phyloP scores from a whole-genome alignment of 2,113 vertebrate genomes.

The Accipiter cooperii region DNA sequence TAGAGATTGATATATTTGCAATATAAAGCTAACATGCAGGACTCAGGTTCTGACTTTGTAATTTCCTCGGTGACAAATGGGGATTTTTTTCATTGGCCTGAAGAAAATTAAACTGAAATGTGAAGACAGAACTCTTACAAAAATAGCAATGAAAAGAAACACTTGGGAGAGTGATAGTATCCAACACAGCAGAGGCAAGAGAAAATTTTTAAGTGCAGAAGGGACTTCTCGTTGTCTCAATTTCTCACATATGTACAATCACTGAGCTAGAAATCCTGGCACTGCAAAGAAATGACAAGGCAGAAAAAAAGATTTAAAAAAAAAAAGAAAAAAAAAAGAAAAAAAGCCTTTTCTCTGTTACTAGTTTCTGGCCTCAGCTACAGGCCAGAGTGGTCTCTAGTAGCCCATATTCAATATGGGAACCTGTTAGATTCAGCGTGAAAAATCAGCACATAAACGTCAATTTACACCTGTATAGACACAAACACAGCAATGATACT shows the following conservation, averaged over 20 bases:
- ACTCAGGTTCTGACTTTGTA: neutral
- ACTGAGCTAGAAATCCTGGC: neutral
- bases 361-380: neutral
- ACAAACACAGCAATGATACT: neutral
- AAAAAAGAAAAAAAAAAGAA: no score
- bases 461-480: neutral
- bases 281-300: neutral
- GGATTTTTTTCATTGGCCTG: neutral
- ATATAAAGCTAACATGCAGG: neutral
- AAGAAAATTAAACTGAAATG: neutral
- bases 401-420: rapidly evolving
- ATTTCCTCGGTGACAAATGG: neutral
- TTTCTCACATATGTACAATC: neutral
- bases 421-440: neutral
- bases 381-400: neutral
- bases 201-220: neutral
- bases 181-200: neutral
- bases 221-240: neutral
- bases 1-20: neutral
- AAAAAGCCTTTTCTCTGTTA: neutral
- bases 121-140: neutral
- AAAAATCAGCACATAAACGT: neutral
- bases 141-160: neutral
- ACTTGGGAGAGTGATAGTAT: neutral
- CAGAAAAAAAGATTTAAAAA: neutral